A percentile compares a stretch with the other conserved stretches of the same genome.
Evolutionary conservation across 2,888 invertebrate genomes (phyloP).

Genomic region (Dolichopus griseipennis): DNA sequence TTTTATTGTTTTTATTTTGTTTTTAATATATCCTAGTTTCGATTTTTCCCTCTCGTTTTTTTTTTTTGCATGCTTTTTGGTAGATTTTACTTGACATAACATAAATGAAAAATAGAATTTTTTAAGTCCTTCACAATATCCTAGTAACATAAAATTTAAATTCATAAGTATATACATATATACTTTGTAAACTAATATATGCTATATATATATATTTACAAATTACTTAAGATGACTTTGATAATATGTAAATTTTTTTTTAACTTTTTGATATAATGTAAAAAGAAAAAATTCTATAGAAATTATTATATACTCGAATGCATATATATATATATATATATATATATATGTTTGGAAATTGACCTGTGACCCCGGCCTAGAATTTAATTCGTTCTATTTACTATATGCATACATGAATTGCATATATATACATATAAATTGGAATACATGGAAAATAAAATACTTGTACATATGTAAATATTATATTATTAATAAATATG

Average conservation of each 20-base stretch:
- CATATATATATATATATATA: no score
- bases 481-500: no score
- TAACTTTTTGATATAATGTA: no score
- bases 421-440: no score
- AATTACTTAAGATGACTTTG: not conserved
- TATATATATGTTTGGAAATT: not conserved
- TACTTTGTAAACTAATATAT: no score
- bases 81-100: not conserved
- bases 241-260: not conserved
- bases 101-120: no score
- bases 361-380: constrained; percentile 6
- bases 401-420: not conserved
- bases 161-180: not conserved
- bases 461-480: no score
- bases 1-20: not conserved
- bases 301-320: not conserved
- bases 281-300: not conserved
- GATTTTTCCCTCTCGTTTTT: not conserved
- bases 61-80: not conserved
- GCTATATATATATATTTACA: no score
- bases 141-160: no score
- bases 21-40: not conserved
- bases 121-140: no score
- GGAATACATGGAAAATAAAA: no score
- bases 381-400: not conserved